A percentile compares a stretch with the other conserved stretches of the same genome.
Conservation (phyloP, 2,113 vertebrate species). For the Bufo gargarizans region DNA sequence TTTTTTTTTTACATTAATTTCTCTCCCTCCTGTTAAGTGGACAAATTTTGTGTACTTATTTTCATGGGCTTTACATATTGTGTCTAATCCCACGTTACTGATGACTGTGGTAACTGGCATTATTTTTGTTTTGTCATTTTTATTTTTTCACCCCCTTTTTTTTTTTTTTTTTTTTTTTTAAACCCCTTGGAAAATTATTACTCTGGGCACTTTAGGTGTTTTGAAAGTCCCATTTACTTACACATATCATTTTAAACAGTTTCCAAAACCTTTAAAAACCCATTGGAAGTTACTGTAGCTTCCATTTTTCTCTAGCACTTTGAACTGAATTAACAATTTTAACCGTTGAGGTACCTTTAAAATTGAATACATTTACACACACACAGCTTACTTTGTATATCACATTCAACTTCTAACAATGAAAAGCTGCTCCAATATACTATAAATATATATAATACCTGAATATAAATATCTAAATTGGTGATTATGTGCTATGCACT, state of each 20-base stretch:
- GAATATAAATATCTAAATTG: not conserved
- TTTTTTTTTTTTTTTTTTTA: constrained; percentile 67
- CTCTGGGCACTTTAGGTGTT: constrained; percentile 77
- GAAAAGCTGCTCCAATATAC: constrained; percentile 45
- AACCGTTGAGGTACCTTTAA: constrained; percentile 31
- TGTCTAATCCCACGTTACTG: constrained; percentile 50
- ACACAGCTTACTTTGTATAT: constrained; percentile 1
- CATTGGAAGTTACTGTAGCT: constrained; percentile 19
- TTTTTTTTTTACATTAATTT: constrained; percentile 77
- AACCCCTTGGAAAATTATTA: constrained; percentile 67
- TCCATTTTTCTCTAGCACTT: constrained; percentile 45
- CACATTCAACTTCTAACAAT: constrained; percentile 8
- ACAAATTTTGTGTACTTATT: constrained; percentile 59
- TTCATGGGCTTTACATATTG: constrained; percentile 49
- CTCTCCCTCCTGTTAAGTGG: constrained; percentile 67
- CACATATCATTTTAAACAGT: constrained; percentile 69
- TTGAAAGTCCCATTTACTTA: constrained; percentile 71
- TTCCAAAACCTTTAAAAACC: constrained; percentile 49
- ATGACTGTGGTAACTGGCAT: constrained; percentile 62
- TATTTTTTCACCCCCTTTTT: too few relatives aligned
- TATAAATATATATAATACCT: not conserved
- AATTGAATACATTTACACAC: not conserved
- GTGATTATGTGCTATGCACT: constrained; percentile 30
- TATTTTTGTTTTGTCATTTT: constrained; percentile 60
- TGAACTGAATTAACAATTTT: constrained; percentile 27